Conservation (phyloP, 2,888 invertebrate genomes). For the Saturnia japonica region DNA sequence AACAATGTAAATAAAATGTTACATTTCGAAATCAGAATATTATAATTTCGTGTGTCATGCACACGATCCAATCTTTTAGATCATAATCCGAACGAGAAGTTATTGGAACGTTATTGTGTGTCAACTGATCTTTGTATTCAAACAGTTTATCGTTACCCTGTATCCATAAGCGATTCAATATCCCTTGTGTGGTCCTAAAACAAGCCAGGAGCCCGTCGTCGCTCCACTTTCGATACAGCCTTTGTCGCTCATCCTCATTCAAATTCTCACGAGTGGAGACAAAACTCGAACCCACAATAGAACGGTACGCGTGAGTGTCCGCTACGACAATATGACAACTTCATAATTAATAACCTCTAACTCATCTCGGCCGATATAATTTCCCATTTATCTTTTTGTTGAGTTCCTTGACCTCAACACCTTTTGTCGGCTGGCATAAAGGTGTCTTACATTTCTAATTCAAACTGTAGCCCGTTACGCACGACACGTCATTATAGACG, state of each 20-base stretch:
- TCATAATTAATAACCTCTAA: conserved; percentile 80
- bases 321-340: conserved; percentile 76
- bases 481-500: conserved; percentile 64
- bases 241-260: conserved; percentile 62
- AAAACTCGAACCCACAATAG: conserved; percentile 65
- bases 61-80: conserved; percentile 17
- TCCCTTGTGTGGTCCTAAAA: conserved; percentile 67
- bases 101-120: conserved; percentile 31
- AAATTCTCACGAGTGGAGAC: conserved; percentile 76
- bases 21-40: conserved; percentile 5
- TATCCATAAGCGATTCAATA: conserved; percentile 40
- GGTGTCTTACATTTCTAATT: conserved; percentile 72
- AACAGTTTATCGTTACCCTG: conserved; percentile 28
- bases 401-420: conserved; percentile 72
- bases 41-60: conserved; percentile 15
- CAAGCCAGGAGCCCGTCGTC: conserved; percentile 57
- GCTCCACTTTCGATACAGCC: conserved; percentile 55
- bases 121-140: conserved; percentile 35
- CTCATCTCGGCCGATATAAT: conserved; percentile 79
- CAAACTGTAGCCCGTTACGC: conserved; percentile 77
- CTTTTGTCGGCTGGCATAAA: conserved; percentile 73
- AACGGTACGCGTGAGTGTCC: conserved; percentile 66
- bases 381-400: conserved; percentile 72
- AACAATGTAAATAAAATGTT: neutral
- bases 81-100: conserved; percentile 30